Conservation (phyloP, 2,888 invertebrate species). For the Cremastinae sp. region DNA sequence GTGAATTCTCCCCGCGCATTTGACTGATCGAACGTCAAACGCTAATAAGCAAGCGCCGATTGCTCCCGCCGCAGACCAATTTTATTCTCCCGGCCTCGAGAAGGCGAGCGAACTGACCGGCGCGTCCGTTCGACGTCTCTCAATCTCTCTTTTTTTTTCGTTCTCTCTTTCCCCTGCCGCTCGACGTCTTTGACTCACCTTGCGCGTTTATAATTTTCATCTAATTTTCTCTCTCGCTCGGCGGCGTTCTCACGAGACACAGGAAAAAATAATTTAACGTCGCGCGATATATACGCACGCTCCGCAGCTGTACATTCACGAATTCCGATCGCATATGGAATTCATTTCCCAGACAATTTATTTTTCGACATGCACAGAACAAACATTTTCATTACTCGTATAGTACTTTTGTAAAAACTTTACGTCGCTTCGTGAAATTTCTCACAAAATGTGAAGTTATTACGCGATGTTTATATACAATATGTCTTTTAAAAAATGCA, state of each 20-base stretch:
- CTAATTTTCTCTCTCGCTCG: constrained; percentile 48
- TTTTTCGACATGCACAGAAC: not conserved
- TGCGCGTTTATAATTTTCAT: constrained; percentile 53
- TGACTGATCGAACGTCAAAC: constrained; percentile 80
- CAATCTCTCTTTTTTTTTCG: constrained; percentile 43
- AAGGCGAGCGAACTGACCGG: constrained; percentile 47
- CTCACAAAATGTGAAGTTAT: too few relatives aligned
- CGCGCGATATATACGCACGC: constrained; percentile 13
- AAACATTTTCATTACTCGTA: too few relatives aligned
- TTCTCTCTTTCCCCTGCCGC: constrained; percentile 15
- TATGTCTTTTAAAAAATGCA: too few relatives aligned
- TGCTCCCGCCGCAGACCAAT: constrained; percentile 67
- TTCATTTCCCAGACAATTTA: not conserved
- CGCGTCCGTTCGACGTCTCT: constrained; percentile 58
- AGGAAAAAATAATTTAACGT: constrained; percentile 31
- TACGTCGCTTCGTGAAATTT: too few relatives aligned
- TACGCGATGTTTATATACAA: too few relatives aligned
- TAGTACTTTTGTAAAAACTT: too few relatives aligned
- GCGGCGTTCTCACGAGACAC: constrained; percentile 30
- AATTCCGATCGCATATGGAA: not conserved
- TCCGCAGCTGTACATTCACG: constrained; percentile 5
- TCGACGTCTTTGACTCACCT: not conserved
- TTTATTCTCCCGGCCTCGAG: constrained; percentile 64
- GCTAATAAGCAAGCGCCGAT: constrained; percentile 79
- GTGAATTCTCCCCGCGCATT: constrained; percentile 70